Conservation (phyloP, 2,888 invertebrate genomes). For the Eupithecia exiguata region DNA sequence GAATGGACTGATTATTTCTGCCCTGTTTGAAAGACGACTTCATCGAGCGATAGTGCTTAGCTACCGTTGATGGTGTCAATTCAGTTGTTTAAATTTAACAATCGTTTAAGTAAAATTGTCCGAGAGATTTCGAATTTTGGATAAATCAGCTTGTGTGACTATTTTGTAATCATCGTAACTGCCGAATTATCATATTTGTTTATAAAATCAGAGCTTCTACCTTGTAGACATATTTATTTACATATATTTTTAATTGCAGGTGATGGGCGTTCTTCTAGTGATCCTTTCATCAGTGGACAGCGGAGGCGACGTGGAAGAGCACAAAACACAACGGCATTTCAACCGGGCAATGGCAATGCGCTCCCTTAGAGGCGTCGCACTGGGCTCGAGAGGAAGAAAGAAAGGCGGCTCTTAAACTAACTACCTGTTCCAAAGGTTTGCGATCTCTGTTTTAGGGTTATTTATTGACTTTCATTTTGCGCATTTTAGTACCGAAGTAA, state of each 20-base stretch:
- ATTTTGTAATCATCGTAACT: background rate
- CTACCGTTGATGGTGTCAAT: no score
- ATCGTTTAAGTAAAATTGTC: no score
- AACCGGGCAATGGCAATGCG: slow-evolving; percentile 96
- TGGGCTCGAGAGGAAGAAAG: slow-evolving; percentile 72
- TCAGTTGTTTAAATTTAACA: no score
- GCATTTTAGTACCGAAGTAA: background rate
- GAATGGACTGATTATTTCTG: no score
- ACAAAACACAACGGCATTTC: slow-evolving; percentile 91
- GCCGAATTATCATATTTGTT: no score
- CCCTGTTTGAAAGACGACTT: no score
- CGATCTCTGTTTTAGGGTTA: slow-evolving; percentile 37
- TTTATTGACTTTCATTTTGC: background rate
- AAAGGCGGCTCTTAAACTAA: slow-evolving; percentile 71
- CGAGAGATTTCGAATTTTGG: no score
- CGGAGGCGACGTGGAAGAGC: slow-evolving; percentile 79
- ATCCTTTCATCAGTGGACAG: slow-evolving; percentile 90
- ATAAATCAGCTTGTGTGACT: background rate
- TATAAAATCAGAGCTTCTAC: background rate
- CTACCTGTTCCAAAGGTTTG: slow-evolving; percentile 29
- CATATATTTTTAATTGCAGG: slow-evolving; percentile 83
- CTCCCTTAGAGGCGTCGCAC: slow-evolving; percentile 85
- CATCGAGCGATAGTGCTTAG: no score
- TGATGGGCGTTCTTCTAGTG: slow-evolving; percentile 91
- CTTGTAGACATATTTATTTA: background rate